Percentiles rank a stretch among this genome's conserved stretches.
These are phyloP conservation scores for Melanotaenia maccullochi DNA, from an alignment of 2,797 vertebrate genomes.

Conservation along the genomic window DNA sequence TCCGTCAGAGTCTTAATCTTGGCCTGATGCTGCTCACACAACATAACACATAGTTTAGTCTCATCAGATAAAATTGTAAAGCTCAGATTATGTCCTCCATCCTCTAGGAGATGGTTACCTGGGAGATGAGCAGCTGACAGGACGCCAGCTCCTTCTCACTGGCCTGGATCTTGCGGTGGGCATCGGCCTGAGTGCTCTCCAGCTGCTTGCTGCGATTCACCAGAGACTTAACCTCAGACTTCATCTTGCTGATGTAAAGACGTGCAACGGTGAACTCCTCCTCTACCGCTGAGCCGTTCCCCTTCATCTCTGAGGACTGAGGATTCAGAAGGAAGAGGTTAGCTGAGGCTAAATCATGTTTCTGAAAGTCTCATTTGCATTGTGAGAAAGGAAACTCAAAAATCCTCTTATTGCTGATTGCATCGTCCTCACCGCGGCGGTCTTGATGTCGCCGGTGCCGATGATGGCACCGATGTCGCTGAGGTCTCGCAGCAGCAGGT, in stretches of 20 bases:
- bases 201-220: conserved; percentile 92
- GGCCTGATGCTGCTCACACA: conserved; percentile 86
- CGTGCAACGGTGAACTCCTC: conserved; percentile 93
- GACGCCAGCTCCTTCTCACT: conserved; percentile 90
- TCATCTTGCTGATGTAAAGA: conserved; percentile 94
- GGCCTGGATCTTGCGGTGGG: conserved; percentile 90
- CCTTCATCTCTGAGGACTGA: conserved; percentile 79
- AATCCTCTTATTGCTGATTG: too few relatives aligned
- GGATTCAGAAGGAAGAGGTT: neutral
- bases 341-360: neutral
- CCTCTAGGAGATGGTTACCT: conserved; percentile 72
- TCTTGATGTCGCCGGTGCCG: conserved; percentile 88
- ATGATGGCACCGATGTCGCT: conserved; percentile 90
- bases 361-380: neutral
- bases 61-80: too few relatives aligned
- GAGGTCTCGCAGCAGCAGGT: conserved; percentile 89
- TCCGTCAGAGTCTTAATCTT: conserved; percentile 95
- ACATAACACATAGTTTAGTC: neutral
- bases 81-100: too few relatives aligned
- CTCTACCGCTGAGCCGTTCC: conserved; percentile 84
- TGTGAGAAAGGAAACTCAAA: neutral
- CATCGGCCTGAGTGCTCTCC: conserved; percentile 88
- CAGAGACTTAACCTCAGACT: conserved; percentile 92
- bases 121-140: conserved; percentile 92
- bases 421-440: conserved; percentile 67